Conservation (phyloP, 2,888 invertebrate genomes). For the Ecdyonurus torrentis region DNA sequence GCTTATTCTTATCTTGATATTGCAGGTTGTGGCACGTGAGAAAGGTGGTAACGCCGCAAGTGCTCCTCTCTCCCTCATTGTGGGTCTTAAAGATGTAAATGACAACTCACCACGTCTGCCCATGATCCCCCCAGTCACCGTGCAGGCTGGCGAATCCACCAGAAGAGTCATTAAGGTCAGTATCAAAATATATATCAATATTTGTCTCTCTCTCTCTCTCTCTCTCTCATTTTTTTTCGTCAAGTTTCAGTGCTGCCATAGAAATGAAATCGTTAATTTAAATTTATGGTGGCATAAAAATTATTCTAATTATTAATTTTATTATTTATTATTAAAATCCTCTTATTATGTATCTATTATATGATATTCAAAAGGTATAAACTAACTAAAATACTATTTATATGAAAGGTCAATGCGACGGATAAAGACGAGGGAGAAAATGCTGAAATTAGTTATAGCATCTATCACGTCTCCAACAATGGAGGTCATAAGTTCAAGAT, state of each 20-base stretch:
- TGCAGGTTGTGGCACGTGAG: conserved; percentile 65
- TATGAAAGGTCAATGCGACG: conserved; percentile 62
- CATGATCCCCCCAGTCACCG: conserved; percentile 59
- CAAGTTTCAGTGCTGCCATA: no score
- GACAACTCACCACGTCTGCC: conserved; percentile 73
- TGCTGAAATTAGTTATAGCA: conserved; percentile 63
- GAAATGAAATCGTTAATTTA: no score
- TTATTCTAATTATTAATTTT: no score
- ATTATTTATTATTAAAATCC: no score
- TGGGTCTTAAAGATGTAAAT: conserved; percentile 63
- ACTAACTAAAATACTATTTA: no score
- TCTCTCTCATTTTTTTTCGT: no score
- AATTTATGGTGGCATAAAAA: no score
- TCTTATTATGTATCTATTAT: no score
- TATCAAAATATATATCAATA: background rate
- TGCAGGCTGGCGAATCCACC: conserved; percentile 59
- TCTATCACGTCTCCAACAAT: conserved; percentile 83
- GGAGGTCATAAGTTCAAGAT: conserved; percentile 74
- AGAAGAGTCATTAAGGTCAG: conserved; percentile 49
- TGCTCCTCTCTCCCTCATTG: conserved; percentile 61
- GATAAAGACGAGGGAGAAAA: conserved; percentile 78
- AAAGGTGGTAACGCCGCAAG: conserved; percentile 62
- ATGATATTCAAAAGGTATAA: no score
- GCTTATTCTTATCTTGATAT: no score
- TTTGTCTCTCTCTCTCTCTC: no score